Evolutionary conservation across 2,797 vertebrate genomes (phyloP).

Genomic region (Taenioides sp.): DNA sequence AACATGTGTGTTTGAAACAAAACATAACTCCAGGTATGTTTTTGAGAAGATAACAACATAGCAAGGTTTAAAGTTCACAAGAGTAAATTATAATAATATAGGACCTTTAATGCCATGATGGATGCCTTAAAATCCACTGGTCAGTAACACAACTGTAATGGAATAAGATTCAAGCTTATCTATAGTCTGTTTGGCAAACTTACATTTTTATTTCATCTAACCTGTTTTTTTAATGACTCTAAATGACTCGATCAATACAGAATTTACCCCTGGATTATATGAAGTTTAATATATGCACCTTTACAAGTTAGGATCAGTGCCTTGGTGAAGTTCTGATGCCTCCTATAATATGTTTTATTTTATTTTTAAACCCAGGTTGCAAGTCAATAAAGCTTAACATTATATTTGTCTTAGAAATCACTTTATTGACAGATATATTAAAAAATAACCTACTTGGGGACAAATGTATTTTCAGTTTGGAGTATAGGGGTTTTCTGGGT

Average conservation of each 20-base stretch:
- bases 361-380: constrained; percentile 29
- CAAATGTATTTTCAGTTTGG: constrained; percentile 51
- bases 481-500: constrained; percentile 34
- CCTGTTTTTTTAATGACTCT: too few relatives aligned
- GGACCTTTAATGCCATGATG: not conserved
- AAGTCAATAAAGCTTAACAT: constrained; percentile 49
- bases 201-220: too few relatives aligned
- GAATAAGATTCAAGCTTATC: not conserved
- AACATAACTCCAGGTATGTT: too few relatives aligned
- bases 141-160: not conserved
- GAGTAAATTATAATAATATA: too few relatives aligned
- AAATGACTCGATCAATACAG: not conserved
- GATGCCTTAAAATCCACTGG: not conserved
- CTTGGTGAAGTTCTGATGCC: not conserved
- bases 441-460: constrained; percentile 39
- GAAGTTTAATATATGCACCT: not conserved
- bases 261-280: not conserved
- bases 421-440: constrained; percentile 58
- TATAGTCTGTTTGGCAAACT: not conserved
- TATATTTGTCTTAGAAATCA: constrained; percentile 54
- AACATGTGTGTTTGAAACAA: too few relatives aligned
- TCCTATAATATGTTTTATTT: not conserved
- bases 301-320: not conserved
- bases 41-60: too few relatives aligned
- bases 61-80: too few relatives aligned